Conservation (phyloP, 2,888 invertebrate genomes). For the Cephus pygmeus region DNA sequence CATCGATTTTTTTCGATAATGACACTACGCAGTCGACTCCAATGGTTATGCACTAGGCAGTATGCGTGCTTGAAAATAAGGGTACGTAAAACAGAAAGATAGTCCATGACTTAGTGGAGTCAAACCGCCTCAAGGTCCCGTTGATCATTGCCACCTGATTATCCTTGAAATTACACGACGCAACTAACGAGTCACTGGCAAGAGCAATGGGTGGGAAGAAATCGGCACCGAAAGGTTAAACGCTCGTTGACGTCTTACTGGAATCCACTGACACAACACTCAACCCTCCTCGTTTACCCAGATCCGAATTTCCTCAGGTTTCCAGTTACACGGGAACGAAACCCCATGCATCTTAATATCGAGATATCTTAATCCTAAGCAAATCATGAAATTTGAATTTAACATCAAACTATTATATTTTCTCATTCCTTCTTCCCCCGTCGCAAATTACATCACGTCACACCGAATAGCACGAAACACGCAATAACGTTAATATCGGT, state of each 20-base stretch:
- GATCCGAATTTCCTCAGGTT: background rate
- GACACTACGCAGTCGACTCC: background rate
- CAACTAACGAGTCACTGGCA: no score
- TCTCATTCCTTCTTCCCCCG: background rate
- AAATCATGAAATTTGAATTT: background rate
- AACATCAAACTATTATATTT: background rate
- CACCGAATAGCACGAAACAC: background rate
- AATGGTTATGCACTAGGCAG: background rate
- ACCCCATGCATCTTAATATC: background rate
- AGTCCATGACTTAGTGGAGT: background rate
- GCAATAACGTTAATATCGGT: background rate
- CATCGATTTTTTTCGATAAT: background rate
- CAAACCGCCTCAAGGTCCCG: background rate
- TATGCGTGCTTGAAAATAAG: background rate
- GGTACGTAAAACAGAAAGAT: background rate
- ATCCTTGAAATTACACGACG: no score
- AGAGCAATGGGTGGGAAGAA: no score
- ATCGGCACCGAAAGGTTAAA: no score
- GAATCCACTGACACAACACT: background rate
- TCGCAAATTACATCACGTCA: no score
- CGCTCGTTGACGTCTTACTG: background rate
- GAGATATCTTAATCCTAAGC: background rate
- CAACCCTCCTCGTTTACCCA: background rate
- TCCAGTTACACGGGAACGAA: background rate
- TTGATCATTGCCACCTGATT: background rate